Base-by-base conservation (phyloP, 1,140 invertebrate genomes). In the Sitophilus oryzae region DNA sequence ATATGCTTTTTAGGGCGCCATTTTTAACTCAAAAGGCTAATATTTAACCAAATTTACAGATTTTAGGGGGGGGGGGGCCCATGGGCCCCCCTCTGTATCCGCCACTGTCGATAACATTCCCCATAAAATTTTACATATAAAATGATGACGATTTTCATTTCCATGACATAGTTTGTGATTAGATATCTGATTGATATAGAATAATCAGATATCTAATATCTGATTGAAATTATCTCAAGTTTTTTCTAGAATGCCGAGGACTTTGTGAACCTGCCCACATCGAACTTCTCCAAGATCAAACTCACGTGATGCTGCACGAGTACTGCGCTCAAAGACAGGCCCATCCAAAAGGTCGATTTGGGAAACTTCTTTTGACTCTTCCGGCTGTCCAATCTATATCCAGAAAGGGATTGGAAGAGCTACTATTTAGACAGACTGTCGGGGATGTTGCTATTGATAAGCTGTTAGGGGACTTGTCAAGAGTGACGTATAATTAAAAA, bases 281-380 rank as follows among this genome's bases (percentile, higher is more conserved):
- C 2, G 81, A 88, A 66, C 71, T 82, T 1, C 65, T 89, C 1
- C 88, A 91, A 74, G 87, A 90, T 59, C 86, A 90, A 69, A 85
- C 85, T 0, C 81, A 89, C 25, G 72, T 85, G 4, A 81, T 89
- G 68, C 73, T 91, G 1, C 81, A 83, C 50, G 85, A 88, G 51
- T 80, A 81, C 56, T 81, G 77, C 61, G 58, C 59, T 1, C 72
- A 70, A 44, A 56, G 76, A 75, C 21, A 76, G 83, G 23, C 21
- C 21, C 52, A 61, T 6, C 63, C 52, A 62, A 80, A 63, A 54
- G 77, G 78, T 1, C 75, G 88, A 11, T 81, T 89, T 46, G 86
- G 86, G 0, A 66, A 67, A 53, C 71, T 91, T 0, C 73, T 91
- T 35, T 69, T 91, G 4, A 70, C 88, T 0, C 71, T 91, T 45